Base-by-base conservation (phyloP, 1,140 invertebrate genomes). In the Theocolax elegans region DNA sequence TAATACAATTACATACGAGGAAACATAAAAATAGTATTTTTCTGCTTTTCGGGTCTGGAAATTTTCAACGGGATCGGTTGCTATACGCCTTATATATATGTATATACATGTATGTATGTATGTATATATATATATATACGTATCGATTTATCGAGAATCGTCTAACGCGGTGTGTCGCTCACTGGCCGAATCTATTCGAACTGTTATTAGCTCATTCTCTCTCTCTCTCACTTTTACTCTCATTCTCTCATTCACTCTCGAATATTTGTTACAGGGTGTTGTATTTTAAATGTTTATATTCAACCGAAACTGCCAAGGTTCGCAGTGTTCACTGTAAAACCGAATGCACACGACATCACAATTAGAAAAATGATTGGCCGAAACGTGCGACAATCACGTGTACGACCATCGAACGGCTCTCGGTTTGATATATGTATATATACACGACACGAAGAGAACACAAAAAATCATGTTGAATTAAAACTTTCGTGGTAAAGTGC, bases 151-250 rank as follows among this genome's bases (percentile, higher is more conserved):
- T 72, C 40, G 29, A 67, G n/a, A 67, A 72, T 72, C 67, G 42
- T 56, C 64, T 67, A 64, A 63, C 53, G 65, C 64, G 49, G 58
- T 62, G 42, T 66, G 49, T 63, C 54, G 60, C 60, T 58, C 65
- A 72, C 71, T 72, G 71, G 71, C 71, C 71, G 54, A 72, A 59
- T 27, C n/a, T n/a, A n/a, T n/a, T n/a, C n/a, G n/a, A n/a, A n/a
- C n/a, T n/a, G n/a, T n/a, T n/a, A n/a, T n/a, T n/a, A n/a, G n/a
- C n/a, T n/a, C n/a, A 21, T 49, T 49, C 46, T 7, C 25, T 25
- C 13, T 12, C 35, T 35, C 35, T 49, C 27, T 1, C 9, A 27
- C 17, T 9, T 31, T 29, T 49, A 65, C 51, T 53, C 23, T 17
- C 51, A 17, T 46, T 44, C n/a, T n/a, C n/a, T n/a, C n/a, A n/a